These are phyloP conservation scores for Halocaridina rubra DNA, from an alignment of 2,888 invertebrate species.

Conservation along the genomic window DNA sequence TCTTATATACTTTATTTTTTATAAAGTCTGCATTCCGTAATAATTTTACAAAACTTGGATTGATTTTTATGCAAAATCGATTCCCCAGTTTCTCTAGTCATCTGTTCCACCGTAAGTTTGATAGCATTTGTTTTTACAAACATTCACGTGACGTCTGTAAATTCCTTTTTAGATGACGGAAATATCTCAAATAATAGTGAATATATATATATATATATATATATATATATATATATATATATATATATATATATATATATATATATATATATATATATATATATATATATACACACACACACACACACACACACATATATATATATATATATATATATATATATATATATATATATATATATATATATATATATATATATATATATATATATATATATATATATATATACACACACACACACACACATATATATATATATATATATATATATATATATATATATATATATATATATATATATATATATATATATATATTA, in stretches of 20 bases:
- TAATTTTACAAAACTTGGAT: too few relatives aligned
- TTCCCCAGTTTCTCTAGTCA: too few relatives aligned
- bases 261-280: background rate
- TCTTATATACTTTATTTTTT: too few relatives aligned
- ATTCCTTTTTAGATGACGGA: too few relatives aligned
- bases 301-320: background rate
- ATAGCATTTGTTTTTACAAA: too few relatives aligned
- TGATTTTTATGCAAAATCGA: too few relatives aligned
- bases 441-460: background rate
- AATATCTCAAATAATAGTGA: too few relatives aligned
- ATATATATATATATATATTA: background rate
- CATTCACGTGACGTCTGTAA: too few relatives aligned
- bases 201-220: background rate
- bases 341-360: constrained; percentile 14
- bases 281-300: background rate
- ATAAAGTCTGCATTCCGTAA: too few relatives aligned
- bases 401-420: background rate
- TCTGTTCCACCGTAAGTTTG: too few relatives aligned
- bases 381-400: constrained; percentile 5
- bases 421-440: background rate
- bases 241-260: background rate
- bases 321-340: constrained; percentile 7
- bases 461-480: background rate
- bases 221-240: background rate
- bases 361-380: background rate